Conservation (phyloP, 2,113 vertebrate species). For the Emydura subglobosa region DNA sequence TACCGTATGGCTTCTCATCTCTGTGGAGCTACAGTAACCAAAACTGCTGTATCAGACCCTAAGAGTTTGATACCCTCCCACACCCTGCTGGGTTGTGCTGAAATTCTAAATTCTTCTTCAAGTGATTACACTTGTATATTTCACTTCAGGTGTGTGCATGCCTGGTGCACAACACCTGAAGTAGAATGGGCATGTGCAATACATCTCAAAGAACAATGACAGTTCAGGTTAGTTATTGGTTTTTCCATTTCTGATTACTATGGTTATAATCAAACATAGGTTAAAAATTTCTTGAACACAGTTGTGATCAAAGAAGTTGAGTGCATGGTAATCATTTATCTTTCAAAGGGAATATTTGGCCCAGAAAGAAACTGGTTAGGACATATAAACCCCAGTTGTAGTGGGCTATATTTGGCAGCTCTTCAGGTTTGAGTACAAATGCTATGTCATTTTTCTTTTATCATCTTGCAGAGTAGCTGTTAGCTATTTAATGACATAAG, state of each 20-base stretch:
- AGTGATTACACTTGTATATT: background rate
- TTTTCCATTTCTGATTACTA: background rate
- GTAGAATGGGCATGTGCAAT: background rate
- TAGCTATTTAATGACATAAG: background rate
- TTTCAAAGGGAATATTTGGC: background rate
- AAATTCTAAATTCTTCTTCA: background rate
- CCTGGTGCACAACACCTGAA: background rate
- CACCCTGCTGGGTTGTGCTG: background rate
- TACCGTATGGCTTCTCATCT: background rate
- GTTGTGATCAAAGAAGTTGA: background rate
- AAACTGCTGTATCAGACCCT: background rate
- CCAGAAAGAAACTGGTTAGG: rapidly evolving
- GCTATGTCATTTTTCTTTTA: background rate
- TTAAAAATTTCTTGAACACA: background rate
- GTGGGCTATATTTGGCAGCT: background rate
- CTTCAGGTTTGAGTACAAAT: background rate
- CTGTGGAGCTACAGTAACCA: rapidly evolving
- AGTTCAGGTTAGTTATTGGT: background rate
- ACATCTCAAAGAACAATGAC: background rate
- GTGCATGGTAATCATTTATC: rapidly evolving
- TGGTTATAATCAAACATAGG: background rate
- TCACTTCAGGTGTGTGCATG: background rate
- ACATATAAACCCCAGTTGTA: background rate
- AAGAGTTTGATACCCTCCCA: background rate
- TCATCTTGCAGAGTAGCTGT: background rate